Base-by-base conservation (phyloP, 2,113 vertebrate genomes). In the Platysternon megacephalum region DNA sequence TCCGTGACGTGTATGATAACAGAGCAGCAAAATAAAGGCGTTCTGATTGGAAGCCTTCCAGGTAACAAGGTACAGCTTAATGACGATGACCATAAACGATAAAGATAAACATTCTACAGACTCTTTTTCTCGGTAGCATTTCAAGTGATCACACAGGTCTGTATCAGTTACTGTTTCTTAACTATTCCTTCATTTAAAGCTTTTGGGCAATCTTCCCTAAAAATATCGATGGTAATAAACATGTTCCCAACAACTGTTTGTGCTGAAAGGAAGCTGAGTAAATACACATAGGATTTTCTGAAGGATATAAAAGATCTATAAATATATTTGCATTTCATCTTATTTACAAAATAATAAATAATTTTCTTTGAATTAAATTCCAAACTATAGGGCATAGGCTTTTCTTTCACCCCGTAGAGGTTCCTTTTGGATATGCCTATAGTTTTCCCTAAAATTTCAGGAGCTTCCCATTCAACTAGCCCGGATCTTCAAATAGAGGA, bases 191-290 rank as follows among this genome's bases (percentile, higher is more conserved):
- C 21, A 12, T 44, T 26, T 42, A 76, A 76, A 76, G 39, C 72
- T 42, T 44, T 44, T 12, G 39, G 72, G 72, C 39, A 24, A 44
- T 24, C 39, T 26, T 44, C 42, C 21, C 72, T 76, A 24, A 76
- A 42, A 22, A 24, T 6, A 21, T 44, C 19, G 11, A 44, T 76
- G 2, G 52, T 42, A 32, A 61, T 32, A 3, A 49, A 91, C 39
- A 1, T 3, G 14, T 16, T 8, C 84, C 21, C 21, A 78, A 16
- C 11, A 78, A 9, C 0, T 6, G 6, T 0, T 6, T 32, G 13
- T 11, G 0, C 72, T 53, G 56, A 39, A 29, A 76, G 68, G 49
- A 21, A 51, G 28, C 68, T 35, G 85, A 16, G 1, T 4, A 3
- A 35, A 80, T 52, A 42, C 17, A 1, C 2, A 32, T 22, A 13